These are phyloP conservation scores for Drosophila punjabiensis DNA, from an alignment of 1,140 invertebrate species.

Conservation along the genomic window DNA sequence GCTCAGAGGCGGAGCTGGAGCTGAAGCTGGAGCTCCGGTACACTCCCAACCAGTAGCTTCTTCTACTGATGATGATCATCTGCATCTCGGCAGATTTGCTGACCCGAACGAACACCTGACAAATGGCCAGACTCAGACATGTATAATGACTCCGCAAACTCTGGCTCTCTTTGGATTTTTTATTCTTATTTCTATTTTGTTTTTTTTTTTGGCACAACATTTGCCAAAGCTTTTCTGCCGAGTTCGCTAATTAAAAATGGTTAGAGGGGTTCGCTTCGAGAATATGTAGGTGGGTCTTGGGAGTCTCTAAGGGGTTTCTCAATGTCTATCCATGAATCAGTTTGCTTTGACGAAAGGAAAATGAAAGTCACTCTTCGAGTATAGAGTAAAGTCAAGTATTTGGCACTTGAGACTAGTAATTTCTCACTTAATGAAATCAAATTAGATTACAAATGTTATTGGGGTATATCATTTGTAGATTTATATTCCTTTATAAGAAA, in stretches of 20 bases:
- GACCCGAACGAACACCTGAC: constrained; percentile 55
- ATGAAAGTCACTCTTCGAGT: constrained; percentile 30
- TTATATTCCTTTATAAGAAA: neutral
- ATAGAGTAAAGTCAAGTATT: constrained; percentile 4
- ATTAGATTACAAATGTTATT: constrained; percentile 11
- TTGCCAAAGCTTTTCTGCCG: constrained; percentile 30
- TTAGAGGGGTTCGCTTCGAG: constrained; percentile 12
- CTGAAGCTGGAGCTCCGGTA: neutral
- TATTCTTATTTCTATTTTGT: neutral
- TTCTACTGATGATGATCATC: constrained; percentile 13
- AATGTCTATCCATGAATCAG: constrained; percentile 21
- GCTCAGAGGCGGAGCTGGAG: neutral
- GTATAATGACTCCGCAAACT: constrained; percentile 29
- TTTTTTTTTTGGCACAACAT: constrained; percentile 17
- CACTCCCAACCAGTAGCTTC: constrained; percentile 41
- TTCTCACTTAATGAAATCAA: constrained; percentile 4
- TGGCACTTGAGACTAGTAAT: constrained; percentile 11
- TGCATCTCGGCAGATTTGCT: constrained; percentile 38
- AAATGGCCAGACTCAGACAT: constrained; percentile 20
- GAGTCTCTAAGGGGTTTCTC: constrained; percentile 22
- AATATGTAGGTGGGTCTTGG: constrained; percentile 23
- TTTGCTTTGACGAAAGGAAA: constrained; percentile 26
- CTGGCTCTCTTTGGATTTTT: neutral
- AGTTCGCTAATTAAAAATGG: constrained; percentile 38
- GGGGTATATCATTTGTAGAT: too few species aligned